phyloP scores from a whole-genome alignment of 2,113 vertebrate species.

The Hucho hucho region DNA sequence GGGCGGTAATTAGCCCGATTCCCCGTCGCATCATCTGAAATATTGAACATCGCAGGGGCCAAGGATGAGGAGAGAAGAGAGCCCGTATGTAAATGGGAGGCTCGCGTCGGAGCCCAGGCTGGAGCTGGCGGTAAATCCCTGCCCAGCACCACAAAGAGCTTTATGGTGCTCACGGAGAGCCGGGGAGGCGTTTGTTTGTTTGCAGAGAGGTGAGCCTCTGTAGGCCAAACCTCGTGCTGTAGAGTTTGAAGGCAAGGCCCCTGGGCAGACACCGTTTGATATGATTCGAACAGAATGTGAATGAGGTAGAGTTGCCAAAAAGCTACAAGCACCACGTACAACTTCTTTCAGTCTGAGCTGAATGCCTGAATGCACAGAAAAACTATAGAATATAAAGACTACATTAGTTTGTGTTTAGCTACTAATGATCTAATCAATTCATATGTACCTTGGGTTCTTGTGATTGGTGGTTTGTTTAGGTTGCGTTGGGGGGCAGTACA shows the following conservation, averaged over 20 bases:
- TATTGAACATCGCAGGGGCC: constrained; percentile 44
- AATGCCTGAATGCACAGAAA: too few relatives aligned
- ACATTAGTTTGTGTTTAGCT: too few relatives aligned
- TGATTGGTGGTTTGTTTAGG: too few relatives aligned
- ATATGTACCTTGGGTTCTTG: too few relatives aligned
- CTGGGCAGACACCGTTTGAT: not conserved
- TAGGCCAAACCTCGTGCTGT: constrained; percentile 9
- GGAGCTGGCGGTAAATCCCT: constrained; percentile 7
- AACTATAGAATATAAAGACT: too few relatives aligned
- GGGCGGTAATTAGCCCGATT: constrained; percentile 63
- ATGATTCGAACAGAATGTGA: constrained; percentile 12
- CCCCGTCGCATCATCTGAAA: constrained; percentile 53
- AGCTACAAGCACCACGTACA: too few relatives aligned
- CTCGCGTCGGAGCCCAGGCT: not conserved
- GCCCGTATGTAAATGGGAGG: constrained; percentile 24
- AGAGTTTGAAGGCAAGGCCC: not conserved
- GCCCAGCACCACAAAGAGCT: not conserved
- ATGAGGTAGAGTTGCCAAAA: constrained; percentile 1
- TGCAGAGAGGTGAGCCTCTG: constrained; percentile 18
- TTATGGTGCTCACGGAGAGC: not conserved
- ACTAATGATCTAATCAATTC: too few relatives aligned
- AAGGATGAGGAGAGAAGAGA: constrained; percentile 12
- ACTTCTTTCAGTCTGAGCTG: too few relatives aligned
- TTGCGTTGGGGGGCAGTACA: not conserved
- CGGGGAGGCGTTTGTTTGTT: constrained; percentile 26